Evolutionary conservation across 2,888 invertebrate species (phyloP), one percentile per base, ranked within the genome.

Genomic region (Pachydiplax longipennis): DNA sequence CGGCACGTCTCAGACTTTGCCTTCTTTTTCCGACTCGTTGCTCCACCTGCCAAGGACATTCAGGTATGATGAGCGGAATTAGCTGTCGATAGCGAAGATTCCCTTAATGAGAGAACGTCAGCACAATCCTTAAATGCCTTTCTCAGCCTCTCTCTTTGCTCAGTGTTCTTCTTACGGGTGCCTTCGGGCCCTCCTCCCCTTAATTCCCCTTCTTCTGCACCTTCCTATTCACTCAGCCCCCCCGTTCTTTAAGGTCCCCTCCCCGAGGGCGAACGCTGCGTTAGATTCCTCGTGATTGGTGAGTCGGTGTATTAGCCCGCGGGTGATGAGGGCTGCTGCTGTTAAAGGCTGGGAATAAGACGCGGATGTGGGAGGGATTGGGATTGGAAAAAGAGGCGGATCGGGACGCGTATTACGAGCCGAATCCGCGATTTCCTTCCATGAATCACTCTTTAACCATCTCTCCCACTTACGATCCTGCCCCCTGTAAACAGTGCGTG

Each of bases 231-330:
- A 22, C 80, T 18, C 80, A 48, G 35, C 37, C 37, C 81, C 87
- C 61, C 13, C 58, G 4, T 35, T 15, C 53, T 25, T 58, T 25
- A 8, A 18, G 18, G 15, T 0, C 53, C 35, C 53, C 53, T 31
- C 87, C 87, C 61, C 4, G 58, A n/a, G 61, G 87, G 65, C 87
- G 31, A 37, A 61, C 65, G 61, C 87, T 37, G 87, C 87, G 87
- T 65, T 65, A 87, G 87, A 87, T 87, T 87, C 40, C 40, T 65
- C 87, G 87, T 87, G 87, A 87, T 87, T 65, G 61, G 87, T 65
- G 87, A 87, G 87, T 22, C 87, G 61, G 61, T 37, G 37, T 61
- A 61, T 58, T 83, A 61, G 87, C 87, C 87, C 83, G 35, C 87
- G 87, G 61, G 87, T 37, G 65, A 65, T 35, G 61, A 44, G n/a